These are phyloP conservation scores for Oscheius onirici DNA, from an alignment of 2,888 invertebrate species.

Conservation along the genomic window DNA sequence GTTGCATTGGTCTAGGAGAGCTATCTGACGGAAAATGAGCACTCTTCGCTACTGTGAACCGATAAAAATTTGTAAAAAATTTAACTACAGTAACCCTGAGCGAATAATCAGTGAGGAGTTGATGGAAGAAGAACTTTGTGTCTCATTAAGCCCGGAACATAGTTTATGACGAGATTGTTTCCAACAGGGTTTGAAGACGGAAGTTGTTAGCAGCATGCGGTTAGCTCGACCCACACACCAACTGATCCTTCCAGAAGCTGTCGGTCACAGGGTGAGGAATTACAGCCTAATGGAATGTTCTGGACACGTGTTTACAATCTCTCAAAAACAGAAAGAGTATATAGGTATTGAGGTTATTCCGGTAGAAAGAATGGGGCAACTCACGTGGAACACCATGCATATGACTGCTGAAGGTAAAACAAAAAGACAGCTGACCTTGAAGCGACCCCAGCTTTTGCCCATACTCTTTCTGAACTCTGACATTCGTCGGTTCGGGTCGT, in stretches of 20 bases:
- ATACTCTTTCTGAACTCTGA: conserved; percentile 24
- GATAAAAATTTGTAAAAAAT: too few species aligned
- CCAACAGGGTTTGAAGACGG: not conserved
- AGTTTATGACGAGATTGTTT: not conserved
- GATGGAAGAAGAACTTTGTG: too few species aligned
- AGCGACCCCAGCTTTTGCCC: conserved; percentile 18
- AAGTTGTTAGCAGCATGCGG: not conserved
- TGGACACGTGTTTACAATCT: not conserved
- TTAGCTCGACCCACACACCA: too few species aligned
- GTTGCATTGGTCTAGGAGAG: not conserved
- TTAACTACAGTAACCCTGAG: too few species aligned
- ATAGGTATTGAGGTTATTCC: not conserved
- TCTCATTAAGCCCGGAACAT: too few species aligned
- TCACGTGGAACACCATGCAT: not conserved
- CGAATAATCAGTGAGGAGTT: too few species aligned
- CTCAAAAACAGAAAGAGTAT: not conserved
- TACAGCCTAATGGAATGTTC: conserved; percentile 6
- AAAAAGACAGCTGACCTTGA: conserved; percentile 13
- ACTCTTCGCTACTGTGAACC: too few species aligned
- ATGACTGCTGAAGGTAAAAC: too few species aligned
- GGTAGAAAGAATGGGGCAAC: not conserved
- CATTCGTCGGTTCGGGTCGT: conserved; percentile 12
- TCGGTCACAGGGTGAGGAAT: conserved; percentile 7
- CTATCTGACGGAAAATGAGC: too few species aligned
- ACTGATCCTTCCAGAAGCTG: not conserved